Evolutionary conservation across 2,113 vertebrate genomes (phyloP).

Genomic region (Elachura formosa): DNA sequence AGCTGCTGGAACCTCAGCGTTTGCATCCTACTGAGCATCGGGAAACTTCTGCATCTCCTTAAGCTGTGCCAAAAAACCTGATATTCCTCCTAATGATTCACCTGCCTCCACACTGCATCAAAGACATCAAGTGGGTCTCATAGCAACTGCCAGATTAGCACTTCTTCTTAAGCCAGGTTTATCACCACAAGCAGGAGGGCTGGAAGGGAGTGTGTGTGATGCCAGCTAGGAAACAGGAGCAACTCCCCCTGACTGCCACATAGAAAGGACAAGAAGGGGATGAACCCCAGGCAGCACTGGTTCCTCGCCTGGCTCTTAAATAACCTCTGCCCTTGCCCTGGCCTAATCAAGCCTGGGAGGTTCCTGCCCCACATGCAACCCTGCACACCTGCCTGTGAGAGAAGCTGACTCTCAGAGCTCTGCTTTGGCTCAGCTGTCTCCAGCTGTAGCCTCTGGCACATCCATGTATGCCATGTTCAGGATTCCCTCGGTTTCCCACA

Average conservation of each 20-base stretch:
- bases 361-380: not conserved
- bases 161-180: not conserved
- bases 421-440: not conserved
- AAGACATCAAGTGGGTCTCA: not conserved
- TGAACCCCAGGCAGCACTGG: not conserved
- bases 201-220: not conserved
- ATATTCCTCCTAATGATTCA: not conserved
- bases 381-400: not conserved
- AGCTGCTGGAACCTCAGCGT: rapidly evolving
- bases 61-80: not conserved
- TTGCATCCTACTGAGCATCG: rapidly evolving
- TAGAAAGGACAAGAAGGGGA: rapidly evolving
- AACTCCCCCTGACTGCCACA: rapidly evolving
- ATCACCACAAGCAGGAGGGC: rapidly evolving
- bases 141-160: not conserved
- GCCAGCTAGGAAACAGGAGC: not conserved
- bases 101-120: not conserved
- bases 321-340: not conserved
- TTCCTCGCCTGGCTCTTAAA: not conserved
- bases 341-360: not conserved
- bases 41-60: not conserved
- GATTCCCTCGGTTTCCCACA: not conserved
- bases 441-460: not conserved
- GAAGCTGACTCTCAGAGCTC: not conserved
- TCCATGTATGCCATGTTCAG: rapidly evolving